A percentile compares a stretch with the other conserved stretches of the same genome.
Evolutionary conservation across 2,888 invertebrate species (phyloP).

Genomic region (Atrina japonica): DNA sequence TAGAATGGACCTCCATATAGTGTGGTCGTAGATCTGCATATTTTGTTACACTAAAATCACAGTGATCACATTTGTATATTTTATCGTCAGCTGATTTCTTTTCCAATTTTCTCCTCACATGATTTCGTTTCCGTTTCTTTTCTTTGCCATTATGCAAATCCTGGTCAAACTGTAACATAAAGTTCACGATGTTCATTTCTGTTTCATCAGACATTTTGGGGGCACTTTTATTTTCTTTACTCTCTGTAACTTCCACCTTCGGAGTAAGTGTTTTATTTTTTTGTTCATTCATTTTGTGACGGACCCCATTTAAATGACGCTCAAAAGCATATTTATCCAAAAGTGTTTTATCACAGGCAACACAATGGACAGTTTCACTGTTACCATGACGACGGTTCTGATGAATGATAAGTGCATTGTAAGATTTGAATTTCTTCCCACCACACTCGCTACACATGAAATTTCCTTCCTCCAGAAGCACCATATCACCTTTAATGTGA

Average conservation of each 20-base stretch:
- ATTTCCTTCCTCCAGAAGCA: conserved; percentile 42
- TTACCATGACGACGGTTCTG: conserved; percentile 53
- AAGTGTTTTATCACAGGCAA: conserved; percentile 59
- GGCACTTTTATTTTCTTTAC: conserved; percentile 3
- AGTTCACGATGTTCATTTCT: not conserved
- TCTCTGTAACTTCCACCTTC: not conserved
- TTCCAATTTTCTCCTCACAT: conserved; percentile 23
- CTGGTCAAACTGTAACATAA: conserved; percentile 11
- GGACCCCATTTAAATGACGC: conserved; percentile 47
- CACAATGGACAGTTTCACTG: conserved; percentile 58
- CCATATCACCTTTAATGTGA: conserved; percentile 4
- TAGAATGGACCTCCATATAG: conserved; percentile 69
- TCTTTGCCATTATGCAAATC: not conserved
- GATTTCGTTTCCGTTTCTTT: conserved; percentile 21
- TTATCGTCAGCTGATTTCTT: conserved; percentile 35
- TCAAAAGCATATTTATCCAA: conserved; percentile 52
- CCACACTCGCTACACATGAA: conserved; percentile 44
- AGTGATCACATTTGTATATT: conserved; percentile 71
- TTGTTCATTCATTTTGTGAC: conserved; percentile 42
- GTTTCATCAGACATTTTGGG: conserved; percentile 17
- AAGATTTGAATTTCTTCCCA: conserved; percentile 46
- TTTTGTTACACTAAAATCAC: conserved; percentile 65
- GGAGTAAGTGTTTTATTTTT: conserved; percentile 10
- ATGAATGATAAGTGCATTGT: conserved; percentile 47
- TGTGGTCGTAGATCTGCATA: conserved; percentile 72